Conservation (phyloP, 1,140 invertebrate genomes). For the Philotrypesis tridentata region DNA sequence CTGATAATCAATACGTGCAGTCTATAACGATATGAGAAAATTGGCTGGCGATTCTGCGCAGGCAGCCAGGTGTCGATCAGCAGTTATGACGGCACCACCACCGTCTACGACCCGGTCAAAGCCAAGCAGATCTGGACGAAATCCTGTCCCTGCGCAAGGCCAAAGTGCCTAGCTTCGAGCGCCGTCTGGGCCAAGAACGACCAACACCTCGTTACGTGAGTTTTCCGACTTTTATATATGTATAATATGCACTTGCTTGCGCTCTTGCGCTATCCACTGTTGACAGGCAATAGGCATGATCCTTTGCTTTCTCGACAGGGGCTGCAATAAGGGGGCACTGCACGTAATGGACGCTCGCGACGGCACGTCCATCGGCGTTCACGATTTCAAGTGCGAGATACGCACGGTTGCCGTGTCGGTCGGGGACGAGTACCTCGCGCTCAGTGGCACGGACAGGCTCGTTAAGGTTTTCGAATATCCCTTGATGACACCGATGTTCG, state of each 20-base stretch:
- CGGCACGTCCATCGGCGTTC: constrained; percentile 7
- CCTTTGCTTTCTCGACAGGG: not conserved
- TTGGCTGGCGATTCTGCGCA: not conserved
- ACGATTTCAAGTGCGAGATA: constrained; percentile 7
- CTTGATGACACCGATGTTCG: constrained; percentile 23
- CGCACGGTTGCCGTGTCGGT: constrained; percentile 54
- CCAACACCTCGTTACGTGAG: constrained; percentile 55
- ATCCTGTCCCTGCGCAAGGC: not conserved
- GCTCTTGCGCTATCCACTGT: not conserved
- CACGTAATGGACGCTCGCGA: not conserved
- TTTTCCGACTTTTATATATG: not conserved
- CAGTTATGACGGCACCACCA: constrained; percentile 12
- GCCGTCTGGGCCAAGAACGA: constrained; percentile 56
- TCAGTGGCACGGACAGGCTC: constrained; percentile 33
- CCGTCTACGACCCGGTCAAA: not conserved
- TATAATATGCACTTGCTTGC: not conserved
- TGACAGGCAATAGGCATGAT: too few species aligned
- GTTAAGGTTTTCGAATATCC: constrained; percentile 56
- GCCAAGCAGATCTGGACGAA: constrained; percentile 2
- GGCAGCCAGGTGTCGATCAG: constrained; percentile 20
- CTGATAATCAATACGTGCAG: not conserved
- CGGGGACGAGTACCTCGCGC: constrained; percentile 54
- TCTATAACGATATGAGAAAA: too few species aligned
- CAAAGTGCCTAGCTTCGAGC: constrained; percentile 44
- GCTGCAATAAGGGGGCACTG: constrained; percentile 46